Conservation (phyloP, 1,140 invertebrate genomes). For the Stegodyphus mimosarum region DNA sequence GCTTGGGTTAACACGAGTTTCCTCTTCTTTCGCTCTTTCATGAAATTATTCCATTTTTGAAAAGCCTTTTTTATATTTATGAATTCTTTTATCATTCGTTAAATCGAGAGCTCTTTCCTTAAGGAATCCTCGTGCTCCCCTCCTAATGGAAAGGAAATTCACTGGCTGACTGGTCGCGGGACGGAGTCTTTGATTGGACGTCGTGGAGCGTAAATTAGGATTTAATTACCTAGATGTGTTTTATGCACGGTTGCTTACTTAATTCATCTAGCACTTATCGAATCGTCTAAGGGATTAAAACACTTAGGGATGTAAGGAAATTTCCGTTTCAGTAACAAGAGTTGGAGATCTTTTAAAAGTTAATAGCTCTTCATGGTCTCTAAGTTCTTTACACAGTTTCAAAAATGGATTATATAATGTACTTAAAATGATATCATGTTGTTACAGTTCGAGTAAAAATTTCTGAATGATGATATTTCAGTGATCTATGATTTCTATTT, state of each 20-base stretch:
- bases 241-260: conserved; percentile 31
- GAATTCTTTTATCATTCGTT: too few species aligned
- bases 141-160: neutral
- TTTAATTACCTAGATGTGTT: conserved; percentile 50
- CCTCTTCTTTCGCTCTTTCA: too few species aligned
- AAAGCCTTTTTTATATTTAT: too few species aligned
- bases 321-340: neutral
- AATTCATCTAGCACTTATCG: conserved; percentile 44
- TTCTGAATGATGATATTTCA: too few species aligned
- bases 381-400: too few species aligned
- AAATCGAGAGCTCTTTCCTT: neutral
- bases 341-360: neutral
- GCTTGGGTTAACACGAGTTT: too few species aligned
- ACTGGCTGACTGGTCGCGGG: conserved; percentile 6
- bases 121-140: conserved; percentile 14
- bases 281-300: conserved; percentile 19
- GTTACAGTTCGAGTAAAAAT: too few species aligned
- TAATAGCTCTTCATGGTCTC: neutral
- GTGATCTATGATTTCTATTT: too few species aligned
- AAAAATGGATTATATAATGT: too few species aligned
- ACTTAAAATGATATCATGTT: too few species aligned
- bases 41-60: too few species aligned
- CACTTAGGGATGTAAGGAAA: neutral
- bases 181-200: conserved; percentile 33
- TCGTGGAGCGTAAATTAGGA: conserved; percentile 44